phyloP scores from a whole-genome alignment of 2,797 vertebrate genomes.

The Dryobates pubescens region DNA sequence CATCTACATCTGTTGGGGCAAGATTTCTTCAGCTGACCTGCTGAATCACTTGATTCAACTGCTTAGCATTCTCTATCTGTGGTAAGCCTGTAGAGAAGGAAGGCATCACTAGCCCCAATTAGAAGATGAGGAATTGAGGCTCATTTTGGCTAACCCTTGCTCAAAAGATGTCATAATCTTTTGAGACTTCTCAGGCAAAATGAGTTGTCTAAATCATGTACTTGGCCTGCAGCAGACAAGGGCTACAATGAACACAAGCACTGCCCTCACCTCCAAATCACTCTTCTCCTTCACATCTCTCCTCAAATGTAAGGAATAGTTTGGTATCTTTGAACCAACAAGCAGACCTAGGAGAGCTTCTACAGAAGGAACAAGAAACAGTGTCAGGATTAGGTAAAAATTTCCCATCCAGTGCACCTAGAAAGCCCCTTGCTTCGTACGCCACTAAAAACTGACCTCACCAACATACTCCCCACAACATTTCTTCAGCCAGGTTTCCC shows the following conservation, averaged over 20 bases:
- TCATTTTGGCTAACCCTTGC: neutral
- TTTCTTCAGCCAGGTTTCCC: conserved; percentile 6
- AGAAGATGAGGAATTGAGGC: neutral
- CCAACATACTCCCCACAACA: neutral
- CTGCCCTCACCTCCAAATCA: neutral
- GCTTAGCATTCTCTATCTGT: neutral
- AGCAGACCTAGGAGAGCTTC: neutral
- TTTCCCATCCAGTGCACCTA: neutral
- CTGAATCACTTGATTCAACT: neutral
- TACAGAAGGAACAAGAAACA: neutral
- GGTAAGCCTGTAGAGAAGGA: neutral
- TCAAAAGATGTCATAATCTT: neutral
- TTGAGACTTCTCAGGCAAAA: neutral
- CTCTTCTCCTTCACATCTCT: neutral
- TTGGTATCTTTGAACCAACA: neutral
- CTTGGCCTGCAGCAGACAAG: neutral
- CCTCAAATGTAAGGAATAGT: neutral
- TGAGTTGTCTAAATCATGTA: neutral
- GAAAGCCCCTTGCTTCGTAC: neutral
- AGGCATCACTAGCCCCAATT: neutral
- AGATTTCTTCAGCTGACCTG: conserved; percentile 29
- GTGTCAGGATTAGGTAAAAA: neutral
- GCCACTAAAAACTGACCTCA: neutral
- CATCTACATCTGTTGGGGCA: neutral
- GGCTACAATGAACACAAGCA: neutral